Conservation (phyloP, 2,113 vertebrate species). For the Neopipo cinnamomea region DNA sequence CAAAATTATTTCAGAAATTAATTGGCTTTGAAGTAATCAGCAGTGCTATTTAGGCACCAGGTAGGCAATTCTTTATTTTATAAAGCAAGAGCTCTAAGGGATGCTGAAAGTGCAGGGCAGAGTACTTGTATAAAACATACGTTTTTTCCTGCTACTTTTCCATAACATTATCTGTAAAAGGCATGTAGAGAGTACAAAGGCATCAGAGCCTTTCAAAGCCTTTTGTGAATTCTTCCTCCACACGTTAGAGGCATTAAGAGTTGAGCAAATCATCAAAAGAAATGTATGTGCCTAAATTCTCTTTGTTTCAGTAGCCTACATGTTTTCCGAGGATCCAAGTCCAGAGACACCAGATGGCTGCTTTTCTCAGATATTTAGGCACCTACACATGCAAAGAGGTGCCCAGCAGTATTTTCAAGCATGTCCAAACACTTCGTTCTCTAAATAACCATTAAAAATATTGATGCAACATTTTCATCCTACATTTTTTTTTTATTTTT, state of each 20-base stretch:
- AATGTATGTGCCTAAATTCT: not conserved
- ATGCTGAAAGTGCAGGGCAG: not conserved
- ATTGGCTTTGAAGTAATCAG: not conserved
- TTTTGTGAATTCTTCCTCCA: not conserved
- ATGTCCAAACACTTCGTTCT: not conserved
- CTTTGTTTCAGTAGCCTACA: not conserved
- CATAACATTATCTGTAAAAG: not conserved
- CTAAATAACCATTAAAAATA: conserved; percentile 26
- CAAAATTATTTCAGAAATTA: not conserved
- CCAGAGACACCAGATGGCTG: conserved; percentile 44
- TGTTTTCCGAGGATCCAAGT: not conserved
- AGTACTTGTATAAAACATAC: not conserved
- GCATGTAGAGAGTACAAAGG: not conserved
- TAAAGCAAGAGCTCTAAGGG: not conserved
- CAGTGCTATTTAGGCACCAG: not conserved
- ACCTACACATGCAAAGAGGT: conserved; percentile 55
- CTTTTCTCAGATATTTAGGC: conserved; percentile 46
- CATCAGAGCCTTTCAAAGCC: not conserved
- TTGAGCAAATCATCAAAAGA: not conserved
- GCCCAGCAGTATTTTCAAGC: conserved; percentile 19
- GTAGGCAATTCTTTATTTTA: not conserved
- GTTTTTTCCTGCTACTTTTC: not conserved
- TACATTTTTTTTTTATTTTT: not conserved
- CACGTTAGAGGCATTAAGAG: not conserved
- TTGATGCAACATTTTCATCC: not conserved